Conservation (phyloP, 1,140 invertebrate species). For the Diorhabda carinulata region DNA sequence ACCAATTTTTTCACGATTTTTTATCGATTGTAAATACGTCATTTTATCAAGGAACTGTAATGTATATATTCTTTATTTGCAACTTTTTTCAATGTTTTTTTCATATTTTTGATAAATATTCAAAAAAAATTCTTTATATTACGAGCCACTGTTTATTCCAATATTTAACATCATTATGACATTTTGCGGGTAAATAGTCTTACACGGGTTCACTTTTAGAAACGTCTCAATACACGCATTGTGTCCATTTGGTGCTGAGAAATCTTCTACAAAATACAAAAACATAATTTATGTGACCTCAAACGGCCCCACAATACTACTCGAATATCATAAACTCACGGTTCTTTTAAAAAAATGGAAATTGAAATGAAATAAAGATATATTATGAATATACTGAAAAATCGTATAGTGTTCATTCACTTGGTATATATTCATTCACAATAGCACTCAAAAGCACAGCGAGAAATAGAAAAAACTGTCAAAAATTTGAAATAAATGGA, state of each 20-base stretch:
- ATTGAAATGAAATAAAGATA: conserved; percentile 4
- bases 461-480: conserved; percentile 33
- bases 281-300: conserved; percentile 40
- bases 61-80: too few relatives aligned
- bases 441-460: conserved; percentile 33
- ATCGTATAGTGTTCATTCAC: conserved; percentile 32
- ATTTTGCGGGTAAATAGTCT: conserved; percentile 35
- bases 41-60: neutral
- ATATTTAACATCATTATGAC: conserved; percentile 25
- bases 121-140: neutral
- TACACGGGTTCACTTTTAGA: conserved; percentile 21
- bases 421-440: conserved; percentile 20
- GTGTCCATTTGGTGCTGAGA: conserved; percentile 10
- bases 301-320: conserved; percentile 33
- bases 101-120: neutral
- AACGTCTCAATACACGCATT: conserved; percentile 21
- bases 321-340: conserved; percentile 34
- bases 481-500: conserved; percentile 39
- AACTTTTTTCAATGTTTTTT: too few relatives aligned
- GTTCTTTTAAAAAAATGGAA: conserved; percentile 18
- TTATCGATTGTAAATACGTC: neutral
- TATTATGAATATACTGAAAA: conserved; percentile 4
- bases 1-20: neutral
- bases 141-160: neutral
- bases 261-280: conserved; percentile 19